These are phyloP conservation scores for Mongoloraphidia duomilia DNA, from an alignment of 2,888 invertebrate genomes.

Conservation along the genomic window DNA sequence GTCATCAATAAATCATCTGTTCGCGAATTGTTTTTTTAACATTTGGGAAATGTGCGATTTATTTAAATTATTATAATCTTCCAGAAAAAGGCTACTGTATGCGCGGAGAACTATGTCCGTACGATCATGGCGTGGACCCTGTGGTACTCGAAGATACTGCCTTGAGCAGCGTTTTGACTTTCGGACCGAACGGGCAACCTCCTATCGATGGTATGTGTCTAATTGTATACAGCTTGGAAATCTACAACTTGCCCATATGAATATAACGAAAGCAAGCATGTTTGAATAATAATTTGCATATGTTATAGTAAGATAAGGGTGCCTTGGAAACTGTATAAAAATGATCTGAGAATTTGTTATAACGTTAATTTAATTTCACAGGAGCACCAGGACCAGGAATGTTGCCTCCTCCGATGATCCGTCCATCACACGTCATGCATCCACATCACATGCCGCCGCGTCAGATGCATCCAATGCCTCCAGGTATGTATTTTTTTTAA, in stretches of 20 bases:
- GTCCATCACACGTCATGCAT: slow-evolving; percentile 17
- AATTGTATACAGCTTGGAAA: background rate
- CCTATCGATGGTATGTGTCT: slow-evolving; percentile 1
- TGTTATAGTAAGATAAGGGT: background rate
- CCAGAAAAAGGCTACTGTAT: slow-evolving; percentile 90
- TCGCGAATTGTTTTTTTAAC: background rate
- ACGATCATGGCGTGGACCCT: slow-evolving; percentile 93
- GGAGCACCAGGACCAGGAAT: slow-evolving; percentile 3
- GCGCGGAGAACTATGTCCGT: slow-evolving; percentile 91
- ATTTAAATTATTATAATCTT: slow-evolving; percentile 9
- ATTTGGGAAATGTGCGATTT: no score
- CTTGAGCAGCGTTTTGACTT: slow-evolving; percentile 37
- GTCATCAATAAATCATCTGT: background rate
- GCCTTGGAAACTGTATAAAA: no score
- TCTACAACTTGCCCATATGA: no score
- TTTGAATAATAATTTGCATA: no score
- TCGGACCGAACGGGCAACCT: slow-evolving; percentile 30
- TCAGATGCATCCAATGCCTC: slow-evolving; percentile 19
- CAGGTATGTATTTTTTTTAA: slow-evolving; percentile 4
- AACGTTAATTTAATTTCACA: no score
- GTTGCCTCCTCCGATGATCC: slow-evolving; percentile 18
- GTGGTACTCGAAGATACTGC: slow-evolving; percentile 83
- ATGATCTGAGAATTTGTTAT: no score
- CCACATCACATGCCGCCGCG: slow-evolving; percentile 10
- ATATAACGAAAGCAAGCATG: no score